Conservation (phyloP, 2,888 invertebrate genomes). For the Tridacna gigas region DNA sequence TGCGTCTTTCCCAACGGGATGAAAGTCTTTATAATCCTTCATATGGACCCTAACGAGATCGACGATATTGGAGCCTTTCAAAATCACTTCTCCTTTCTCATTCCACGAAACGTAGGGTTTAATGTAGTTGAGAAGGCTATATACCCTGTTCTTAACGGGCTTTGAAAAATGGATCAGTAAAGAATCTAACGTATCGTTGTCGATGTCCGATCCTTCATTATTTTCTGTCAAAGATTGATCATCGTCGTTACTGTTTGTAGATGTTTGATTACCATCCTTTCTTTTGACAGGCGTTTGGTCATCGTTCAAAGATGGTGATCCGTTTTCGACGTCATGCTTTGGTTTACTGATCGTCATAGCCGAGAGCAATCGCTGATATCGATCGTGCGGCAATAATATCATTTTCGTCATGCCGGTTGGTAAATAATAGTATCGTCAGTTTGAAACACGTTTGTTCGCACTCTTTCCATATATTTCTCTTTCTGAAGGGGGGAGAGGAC, state of each 20-base stretch:
- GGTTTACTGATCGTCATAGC: background rate
- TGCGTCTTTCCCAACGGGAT: conserved; percentile 19
- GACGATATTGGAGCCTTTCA: conserved; percentile 21
- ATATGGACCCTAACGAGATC: conserved; percentile 19
- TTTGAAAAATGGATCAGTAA: background rate
- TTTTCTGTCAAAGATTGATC: background rate
- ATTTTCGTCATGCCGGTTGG: conserved; percentile 25
- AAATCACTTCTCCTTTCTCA: conserved; percentile 23
- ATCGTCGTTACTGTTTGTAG: too few species aligned
- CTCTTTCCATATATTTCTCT: conserved; percentile 26
- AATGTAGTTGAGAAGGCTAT: conserved; percentile 13
- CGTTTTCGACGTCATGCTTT: background rate
- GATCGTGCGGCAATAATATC: conserved; percentile 26
- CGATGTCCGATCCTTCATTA: background rate
- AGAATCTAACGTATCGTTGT: background rate
- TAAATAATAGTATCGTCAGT: conserved; percentile 36
- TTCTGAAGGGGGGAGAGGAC: too few species aligned
- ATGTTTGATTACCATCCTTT: too few species aligned
- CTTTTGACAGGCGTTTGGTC: too few species aligned
- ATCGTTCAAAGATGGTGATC: too few species aligned
- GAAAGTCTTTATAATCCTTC: conserved; percentile 35
- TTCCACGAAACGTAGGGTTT: too few species aligned
- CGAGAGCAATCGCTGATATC: conserved; percentile 26
- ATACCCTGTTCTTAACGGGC: conserved; percentile 11
- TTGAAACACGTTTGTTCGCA: conserved; percentile 33